Conservation (phyloP, 2,113 vertebrate genomes). For the Terrapene triunguis region DNA sequence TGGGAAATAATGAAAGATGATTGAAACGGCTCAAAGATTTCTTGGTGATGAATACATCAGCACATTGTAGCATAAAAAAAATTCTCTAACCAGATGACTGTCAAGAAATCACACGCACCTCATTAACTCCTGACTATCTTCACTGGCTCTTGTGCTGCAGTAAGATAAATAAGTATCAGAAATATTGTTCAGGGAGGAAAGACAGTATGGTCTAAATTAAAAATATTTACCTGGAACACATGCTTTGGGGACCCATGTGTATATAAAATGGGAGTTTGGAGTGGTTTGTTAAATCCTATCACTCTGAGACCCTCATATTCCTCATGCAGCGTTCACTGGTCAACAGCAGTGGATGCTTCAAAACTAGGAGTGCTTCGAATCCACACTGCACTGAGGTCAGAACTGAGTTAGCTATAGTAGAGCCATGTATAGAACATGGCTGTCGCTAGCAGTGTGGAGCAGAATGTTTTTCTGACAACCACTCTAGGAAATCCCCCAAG, state of each 20-base stretch:
- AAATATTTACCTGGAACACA: background rate
- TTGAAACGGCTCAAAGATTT: background rate
- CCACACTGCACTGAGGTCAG: background rate
- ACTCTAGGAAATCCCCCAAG: background rate
- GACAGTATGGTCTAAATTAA: background rate
- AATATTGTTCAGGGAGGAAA: background rate
- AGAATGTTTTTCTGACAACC: background rate
- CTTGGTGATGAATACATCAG: background rate
- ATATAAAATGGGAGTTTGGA: background rate
- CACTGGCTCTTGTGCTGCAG: background rate
- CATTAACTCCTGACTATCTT: background rate
- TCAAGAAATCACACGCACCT: background rate
- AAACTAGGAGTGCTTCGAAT: background rate
- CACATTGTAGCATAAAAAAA: background rate
- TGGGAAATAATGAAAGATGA: background rate
- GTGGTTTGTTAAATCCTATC: background rate
- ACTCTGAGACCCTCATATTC: background rate
- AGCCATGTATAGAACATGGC: background rate
- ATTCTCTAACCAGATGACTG: background rate
- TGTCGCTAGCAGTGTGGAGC: background rate
- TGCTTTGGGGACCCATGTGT: background rate
- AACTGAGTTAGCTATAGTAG: background rate
- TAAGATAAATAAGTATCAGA: background rate
- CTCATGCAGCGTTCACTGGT: background rate
- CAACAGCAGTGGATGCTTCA: background rate